phyloP scores from a whole-genome alignment of 2,797 vertebrate genomes.

The Falco peregrinus region DNA sequence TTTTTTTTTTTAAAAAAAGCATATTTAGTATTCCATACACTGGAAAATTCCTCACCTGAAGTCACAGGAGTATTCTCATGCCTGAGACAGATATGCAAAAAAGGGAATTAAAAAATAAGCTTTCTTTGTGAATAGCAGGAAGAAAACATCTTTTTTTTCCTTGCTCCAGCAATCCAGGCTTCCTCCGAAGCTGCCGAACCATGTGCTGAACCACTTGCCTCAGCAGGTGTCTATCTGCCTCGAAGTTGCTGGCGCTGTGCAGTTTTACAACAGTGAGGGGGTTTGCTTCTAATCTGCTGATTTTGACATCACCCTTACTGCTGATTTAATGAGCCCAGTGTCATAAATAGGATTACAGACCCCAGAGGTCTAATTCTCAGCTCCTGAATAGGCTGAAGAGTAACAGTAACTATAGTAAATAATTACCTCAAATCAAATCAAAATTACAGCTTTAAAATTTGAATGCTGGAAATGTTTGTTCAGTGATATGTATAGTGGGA shows the following conservation, averaged over 20 bases:
- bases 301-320: constrained; percentile 36
- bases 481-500: not conserved
- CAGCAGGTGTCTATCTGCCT: constrained; percentile 24
- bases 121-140: not conserved
- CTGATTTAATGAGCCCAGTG: constrained; percentile 47
- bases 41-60: not conserved
- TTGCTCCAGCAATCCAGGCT: not conserved
- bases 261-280: not conserved
- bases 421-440: constrained; percentile 46
- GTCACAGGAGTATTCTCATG: not conserved
- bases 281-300: constrained; percentile 34
- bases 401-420: constrained; percentile 58
- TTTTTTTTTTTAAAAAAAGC: not conserved
- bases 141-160: not conserved
- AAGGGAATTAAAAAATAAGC: not conserved
- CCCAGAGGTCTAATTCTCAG: constrained; percentile 46
- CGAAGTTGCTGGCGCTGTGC: not conserved
- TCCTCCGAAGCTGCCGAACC: not conserved
- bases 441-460: constrained; percentile 33
- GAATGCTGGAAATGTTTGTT: not conserved
- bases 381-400: constrained; percentile 25
- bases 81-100: not conserved
- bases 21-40: not conserved
- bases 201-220: not conserved
- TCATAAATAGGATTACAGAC: constrained; percentile 56